Percentiles rank a stretch among this genome's conserved stretches.
Evolutionary conservation across 2,113 vertebrate species (phyloP).

Genomic region (Phalacrocorax pelagicus): DNA sequence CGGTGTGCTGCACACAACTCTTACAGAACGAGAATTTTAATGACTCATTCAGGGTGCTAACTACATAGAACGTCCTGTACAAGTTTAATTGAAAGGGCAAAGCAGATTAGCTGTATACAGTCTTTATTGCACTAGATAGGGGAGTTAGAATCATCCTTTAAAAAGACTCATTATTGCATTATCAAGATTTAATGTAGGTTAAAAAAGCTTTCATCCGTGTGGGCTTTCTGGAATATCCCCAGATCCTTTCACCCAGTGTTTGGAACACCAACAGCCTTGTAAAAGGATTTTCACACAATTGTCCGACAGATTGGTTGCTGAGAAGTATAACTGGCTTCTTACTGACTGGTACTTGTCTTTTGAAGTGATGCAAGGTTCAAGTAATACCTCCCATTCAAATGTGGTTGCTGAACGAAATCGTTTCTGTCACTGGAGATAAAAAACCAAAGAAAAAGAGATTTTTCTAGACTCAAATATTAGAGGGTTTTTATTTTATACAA

Average conservation of each 20-base stretch:
- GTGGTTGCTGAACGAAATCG: not conserved
- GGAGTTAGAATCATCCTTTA: slow-evolving; percentile 81
- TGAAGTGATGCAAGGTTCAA: slow-evolving; percentile 17
- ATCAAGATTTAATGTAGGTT: slow-evolving; percentile 83
- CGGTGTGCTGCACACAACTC: slow-evolving; percentile 76
- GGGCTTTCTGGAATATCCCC: slow-evolving; percentile 55
- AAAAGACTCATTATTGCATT: slow-evolving; percentile 82
- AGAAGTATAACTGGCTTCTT: slow-evolving; percentile 23
- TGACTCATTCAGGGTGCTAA: slow-evolving; percentile 80
- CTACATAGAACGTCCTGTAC: slow-evolving; percentile 77
- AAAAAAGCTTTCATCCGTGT: slow-evolving; percentile 70
- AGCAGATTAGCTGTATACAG: slow-evolving; percentile 79
- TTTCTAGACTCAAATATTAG: not conserved
- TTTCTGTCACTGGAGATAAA: slow-evolving; percentile 39
- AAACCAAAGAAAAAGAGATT: slow-evolving; percentile 9
- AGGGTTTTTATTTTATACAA: not conserved
- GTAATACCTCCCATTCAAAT: not conserved
- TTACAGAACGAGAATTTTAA: slow-evolving; percentile 83
- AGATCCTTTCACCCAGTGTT: slow-evolving; percentile 16
- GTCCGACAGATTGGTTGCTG: not conserved
- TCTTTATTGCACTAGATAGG: slow-evolving; percentile 78
- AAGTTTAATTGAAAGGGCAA: slow-evolving; percentile 86
- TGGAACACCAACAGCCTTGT: slow-evolving; percentile 47
- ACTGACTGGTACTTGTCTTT: slow-evolving; percentile 20
- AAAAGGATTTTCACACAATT: slow-evolving; percentile 55